Evolutionary conservation across 2,888 invertebrate genomes (phyloP).

Genomic region (Acleris emargana): DNA sequence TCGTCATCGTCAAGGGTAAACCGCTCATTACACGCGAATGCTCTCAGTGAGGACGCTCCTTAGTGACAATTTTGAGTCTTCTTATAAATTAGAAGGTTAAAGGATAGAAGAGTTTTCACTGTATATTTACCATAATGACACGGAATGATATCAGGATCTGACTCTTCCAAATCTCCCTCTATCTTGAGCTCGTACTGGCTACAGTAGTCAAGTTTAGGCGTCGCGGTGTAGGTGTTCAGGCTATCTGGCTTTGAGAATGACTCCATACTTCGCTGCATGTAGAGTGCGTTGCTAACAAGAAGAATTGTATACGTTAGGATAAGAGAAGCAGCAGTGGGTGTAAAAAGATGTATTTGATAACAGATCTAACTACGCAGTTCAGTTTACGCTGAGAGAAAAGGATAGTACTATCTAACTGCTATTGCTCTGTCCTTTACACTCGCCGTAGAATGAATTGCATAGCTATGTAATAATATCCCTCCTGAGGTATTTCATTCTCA

Average conservation of each 20-base stretch:
- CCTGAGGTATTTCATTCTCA: too few species aligned
- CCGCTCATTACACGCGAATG: too few species aligned
- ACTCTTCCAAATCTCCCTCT: conserved; percentile 84
- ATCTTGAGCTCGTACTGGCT: conserved; percentile 80
- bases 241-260: conserved; percentile 73
- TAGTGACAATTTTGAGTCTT: not conserved
- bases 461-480: too few species aligned
- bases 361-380: too few species aligned
- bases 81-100: not conserved
- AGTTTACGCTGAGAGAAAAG: too few species aligned
- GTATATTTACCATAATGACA: conserved; percentile 91
- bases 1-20: too few species aligned
- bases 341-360: too few species aligned
- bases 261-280: conserved; percentile 68
- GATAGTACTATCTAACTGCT: too few species aligned
- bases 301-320: not conserved
- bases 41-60: too few species aligned
- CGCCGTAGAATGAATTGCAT: too few species aligned
- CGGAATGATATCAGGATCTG: conserved; percentile 94
- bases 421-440: too few species aligned
- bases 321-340: not conserved
- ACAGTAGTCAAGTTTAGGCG: conserved; percentile 76
- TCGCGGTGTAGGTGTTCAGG: conserved; percentile 65
- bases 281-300: conserved; percentile 59
- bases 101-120: not conserved